These are phyloP conservation scores for Ferdinandea cuprea DNA, from an alignment of 2,888 invertebrate genomes.

Conservation along the genomic window DNA sequence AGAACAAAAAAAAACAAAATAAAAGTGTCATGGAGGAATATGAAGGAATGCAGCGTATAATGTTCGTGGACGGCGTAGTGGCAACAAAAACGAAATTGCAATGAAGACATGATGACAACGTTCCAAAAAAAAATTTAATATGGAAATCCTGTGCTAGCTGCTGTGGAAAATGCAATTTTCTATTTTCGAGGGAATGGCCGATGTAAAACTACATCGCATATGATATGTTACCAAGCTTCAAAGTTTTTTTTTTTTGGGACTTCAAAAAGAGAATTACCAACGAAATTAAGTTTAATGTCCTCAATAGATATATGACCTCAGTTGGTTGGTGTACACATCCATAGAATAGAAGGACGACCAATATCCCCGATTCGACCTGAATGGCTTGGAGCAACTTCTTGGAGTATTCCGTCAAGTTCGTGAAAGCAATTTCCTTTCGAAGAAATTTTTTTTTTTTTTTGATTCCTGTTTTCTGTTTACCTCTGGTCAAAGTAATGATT, in stretches of 20 bases:
- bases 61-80: not conserved
- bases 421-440: slow-evolving; percentile 67
- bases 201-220: slow-evolving; percentile 35
- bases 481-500: slow-evolving; percentile 72
- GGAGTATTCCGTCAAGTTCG: slow-evolving; percentile 54
- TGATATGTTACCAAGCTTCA: slow-evolving; percentile 42
- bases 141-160: slow-evolving; percentile 58
- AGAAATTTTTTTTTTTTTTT: slow-evolving; percentile 17
- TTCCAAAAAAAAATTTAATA: slow-evolving; percentile 66
- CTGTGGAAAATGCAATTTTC: slow-evolving; percentile 70
- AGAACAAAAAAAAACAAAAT: not conserved
- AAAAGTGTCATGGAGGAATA: slow-evolving; percentile 51
- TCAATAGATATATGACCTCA: slow-evolving; percentile 9
- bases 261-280: slow-evolving; percentile 27
- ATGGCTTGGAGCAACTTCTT: slow-evolving; percentile 32
- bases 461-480: slow-evolving; percentile 50
- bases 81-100: slow-evolving; percentile 5
- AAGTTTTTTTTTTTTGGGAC: slow-evolving; percentile 1
- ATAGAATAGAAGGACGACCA: not conserved
- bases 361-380: slow-evolving; percentile 31
- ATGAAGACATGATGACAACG: slow-evolving; percentile 51
- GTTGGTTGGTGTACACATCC: not conserved
- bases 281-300: slow-evolving; percentile 57
- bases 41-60: slow-evolving; percentile 30
- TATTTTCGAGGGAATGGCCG: slow-evolving; percentile 8